Percentiles rank a stretch among this genome's conserved stretches.
Conservation (phyloP, 2,888 invertebrate species). For the Phyllotreta striolata region DNA sequence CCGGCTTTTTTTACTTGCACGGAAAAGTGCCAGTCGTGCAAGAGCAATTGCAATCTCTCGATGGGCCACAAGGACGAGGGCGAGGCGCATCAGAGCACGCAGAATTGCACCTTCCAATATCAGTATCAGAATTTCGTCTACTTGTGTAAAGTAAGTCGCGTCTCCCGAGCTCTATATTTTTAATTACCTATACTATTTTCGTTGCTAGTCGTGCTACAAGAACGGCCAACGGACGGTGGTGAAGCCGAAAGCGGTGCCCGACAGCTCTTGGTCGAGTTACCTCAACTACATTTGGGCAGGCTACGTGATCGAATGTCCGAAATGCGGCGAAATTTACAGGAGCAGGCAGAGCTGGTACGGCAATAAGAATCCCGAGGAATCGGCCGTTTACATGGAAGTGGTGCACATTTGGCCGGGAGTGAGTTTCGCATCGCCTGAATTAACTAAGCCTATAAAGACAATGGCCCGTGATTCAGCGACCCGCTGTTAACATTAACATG, state of each 20-base stretch:
- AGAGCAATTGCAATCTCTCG: constrained; percentile 68
- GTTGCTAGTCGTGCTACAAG: constrained; percentile 54
- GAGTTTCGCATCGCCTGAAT: constrained; percentile 46
- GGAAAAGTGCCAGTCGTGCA: constrained; percentile 75
- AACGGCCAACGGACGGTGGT: constrained; percentile 66
- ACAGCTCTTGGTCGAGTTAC: constrained; percentile 71
- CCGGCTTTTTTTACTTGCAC: constrained; percentile 83
- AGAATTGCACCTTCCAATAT: constrained; percentile 71
- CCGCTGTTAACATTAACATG: no score
- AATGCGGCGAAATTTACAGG: constrained; percentile 75
- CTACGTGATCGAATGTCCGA: constrained; percentile 78
- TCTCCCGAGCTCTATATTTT: neutral
- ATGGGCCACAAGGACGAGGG: constrained; percentile 74
- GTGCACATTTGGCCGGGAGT: constrained; percentile 76
- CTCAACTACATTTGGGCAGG: constrained; percentile 82
- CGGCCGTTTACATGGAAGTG: constrained; percentile 71
- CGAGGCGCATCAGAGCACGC: constrained; percentile 65
- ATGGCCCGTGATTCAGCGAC: constrained; percentile 15
- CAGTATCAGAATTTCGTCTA: constrained; percentile 77
- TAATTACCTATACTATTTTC: constrained; percentile 32
- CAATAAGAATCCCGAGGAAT: constrained; percentile 75
- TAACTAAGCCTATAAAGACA: constrained; percentile 49
- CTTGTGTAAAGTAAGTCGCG: constrained; percentile 65
- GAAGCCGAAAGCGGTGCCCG: constrained; percentile 63
- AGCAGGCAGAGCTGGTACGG: constrained; percentile 84